Conservation (phyloP, 2,888 invertebrate genomes). For the Autographa pulchrina region DNA sequence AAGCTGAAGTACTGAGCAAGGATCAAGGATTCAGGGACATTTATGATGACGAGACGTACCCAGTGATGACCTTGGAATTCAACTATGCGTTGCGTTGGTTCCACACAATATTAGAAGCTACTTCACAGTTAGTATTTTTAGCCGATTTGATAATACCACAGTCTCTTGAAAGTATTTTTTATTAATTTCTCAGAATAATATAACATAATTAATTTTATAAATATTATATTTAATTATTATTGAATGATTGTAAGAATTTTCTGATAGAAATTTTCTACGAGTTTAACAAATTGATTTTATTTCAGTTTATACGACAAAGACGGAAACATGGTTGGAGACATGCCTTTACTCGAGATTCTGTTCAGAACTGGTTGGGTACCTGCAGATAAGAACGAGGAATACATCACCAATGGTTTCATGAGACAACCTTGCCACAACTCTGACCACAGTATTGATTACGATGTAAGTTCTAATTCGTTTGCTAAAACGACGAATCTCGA, state of each 20-base stretch:
- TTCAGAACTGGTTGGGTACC: conserved; percentile 63
- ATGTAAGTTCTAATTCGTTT: conserved; percentile 45
- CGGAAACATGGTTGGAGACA: conserved; percentile 62
- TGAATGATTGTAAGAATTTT: too few relatives aligned
- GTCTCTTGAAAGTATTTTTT: neutral
- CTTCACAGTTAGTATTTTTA: conserved; percentile 18
- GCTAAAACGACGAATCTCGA: neutral
- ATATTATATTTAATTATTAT: too few relatives aligned
- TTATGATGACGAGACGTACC: neutral
- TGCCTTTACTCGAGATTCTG: conserved; percentile 64
- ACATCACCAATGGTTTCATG: conserved; percentile 64
- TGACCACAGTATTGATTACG: conserved; percentile 63
- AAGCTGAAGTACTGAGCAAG: conserved; percentile 5
- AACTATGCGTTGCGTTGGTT: conserved; percentile 12
- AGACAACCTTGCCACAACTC: conserved; percentile 61
- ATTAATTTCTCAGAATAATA: neutral
- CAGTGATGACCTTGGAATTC: conserved; percentile 27
- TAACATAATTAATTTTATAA: too few relatives aligned
- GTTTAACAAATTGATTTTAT: neutral
- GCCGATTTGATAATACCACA: neutral
- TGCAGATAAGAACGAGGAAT: conserved; percentile 58
- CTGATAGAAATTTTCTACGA: neutral
- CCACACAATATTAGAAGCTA: conserved; percentile 19
- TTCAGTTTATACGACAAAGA: conserved; percentile 63
- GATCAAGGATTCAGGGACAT: conserved; percentile 16